Evolutionary conservation across 2,113 vertebrate species (phyloP).

Genomic region (Cacatua alba): DNA sequence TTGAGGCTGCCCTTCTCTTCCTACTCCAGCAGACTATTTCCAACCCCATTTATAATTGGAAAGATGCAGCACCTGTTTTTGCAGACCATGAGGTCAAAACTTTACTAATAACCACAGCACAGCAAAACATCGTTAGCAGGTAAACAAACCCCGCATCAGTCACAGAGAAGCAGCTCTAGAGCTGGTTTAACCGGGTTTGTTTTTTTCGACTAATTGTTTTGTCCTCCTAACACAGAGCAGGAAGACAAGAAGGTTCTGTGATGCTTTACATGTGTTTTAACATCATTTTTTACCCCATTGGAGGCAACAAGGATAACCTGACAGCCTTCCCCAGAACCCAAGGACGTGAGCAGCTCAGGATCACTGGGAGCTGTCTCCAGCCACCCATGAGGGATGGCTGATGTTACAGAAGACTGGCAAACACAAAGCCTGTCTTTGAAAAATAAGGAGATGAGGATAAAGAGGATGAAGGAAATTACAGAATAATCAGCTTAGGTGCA

Average conservation of each 20-base stretch:
- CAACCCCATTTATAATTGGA: not conserved
- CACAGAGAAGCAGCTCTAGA: not conserved
- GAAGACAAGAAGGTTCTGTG: not conserved
- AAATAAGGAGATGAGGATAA: not conserved
- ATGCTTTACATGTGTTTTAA: not conserved
- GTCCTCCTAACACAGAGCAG: not conserved
- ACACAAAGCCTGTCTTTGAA: not conserved
- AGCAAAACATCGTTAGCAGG: not conserved
- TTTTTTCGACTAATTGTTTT: not conserved
- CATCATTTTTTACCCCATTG: not conserved
- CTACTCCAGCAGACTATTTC: constrained; percentile 20
- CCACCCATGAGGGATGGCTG: not conserved
- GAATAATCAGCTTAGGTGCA: not conserved
- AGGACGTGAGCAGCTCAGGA: not conserved
- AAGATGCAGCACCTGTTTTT: constrained; percentile 19
- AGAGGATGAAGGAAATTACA: not conserved
- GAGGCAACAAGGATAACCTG: not conserved
- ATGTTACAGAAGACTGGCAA: not conserved
- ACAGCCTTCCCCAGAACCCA: not conserved
- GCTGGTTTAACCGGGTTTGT: not conserved
- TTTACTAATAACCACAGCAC: constrained; percentile 7
- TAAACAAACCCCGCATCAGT: not conserved
- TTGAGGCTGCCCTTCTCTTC: constrained; percentile 31
- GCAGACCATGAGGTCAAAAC: constrained; percentile 27
- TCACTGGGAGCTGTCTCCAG: not conserved